Evolutionary conservation across 2,113 vertebrate species (phyloP), one percentile per base, ranked within the genome.

Genomic region (Nibea albiflora): DNA sequence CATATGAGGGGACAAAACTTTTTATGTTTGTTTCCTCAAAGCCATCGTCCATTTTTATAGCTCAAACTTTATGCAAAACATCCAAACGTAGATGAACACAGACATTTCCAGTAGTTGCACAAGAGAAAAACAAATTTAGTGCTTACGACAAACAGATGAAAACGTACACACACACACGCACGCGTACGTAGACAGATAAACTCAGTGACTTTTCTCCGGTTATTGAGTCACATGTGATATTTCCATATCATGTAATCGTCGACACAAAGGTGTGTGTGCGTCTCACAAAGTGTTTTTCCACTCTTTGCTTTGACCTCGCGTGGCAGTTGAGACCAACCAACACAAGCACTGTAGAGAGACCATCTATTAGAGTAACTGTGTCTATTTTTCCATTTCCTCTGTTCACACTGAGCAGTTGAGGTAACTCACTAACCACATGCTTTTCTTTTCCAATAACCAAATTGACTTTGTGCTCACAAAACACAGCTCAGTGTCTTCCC

Each of bases 381-480:
- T 90, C 56, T 85, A 62, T 85, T 85, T 89, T 93, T 90, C 86
- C 89, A 87, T 90, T 92, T 90, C 90, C 88, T 93, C 79, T 80
- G 61, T 84, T 86, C 76, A 85, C 83, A 64, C 78, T 46, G 60
- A 87, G 75, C 76, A 74, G 50, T 58, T 84, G 79, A 83, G 68
- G 52, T 79, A 84, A 12, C 69, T 78, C 76, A 52, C 73, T 58
- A 79, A 92, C 86, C 87, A 78, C 88, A 19, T 53, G 46, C 67
- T 71, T 80, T 73, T 88, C 53, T 88, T 83, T 83, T 86, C 83
- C 87, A 88, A 73, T 46, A 78, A 39, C 74, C 0, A 85, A 62
- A 77, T 61, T 62, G 26, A 79, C 77, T 82, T 24, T 81, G 22
- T 73, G 12, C 78, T 73, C 28, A 52, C 76, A 58, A 39, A 74